Conservation (phyloP, 2,888 invertebrate genomes). For the Temnothorax unifasciatus region DNA sequence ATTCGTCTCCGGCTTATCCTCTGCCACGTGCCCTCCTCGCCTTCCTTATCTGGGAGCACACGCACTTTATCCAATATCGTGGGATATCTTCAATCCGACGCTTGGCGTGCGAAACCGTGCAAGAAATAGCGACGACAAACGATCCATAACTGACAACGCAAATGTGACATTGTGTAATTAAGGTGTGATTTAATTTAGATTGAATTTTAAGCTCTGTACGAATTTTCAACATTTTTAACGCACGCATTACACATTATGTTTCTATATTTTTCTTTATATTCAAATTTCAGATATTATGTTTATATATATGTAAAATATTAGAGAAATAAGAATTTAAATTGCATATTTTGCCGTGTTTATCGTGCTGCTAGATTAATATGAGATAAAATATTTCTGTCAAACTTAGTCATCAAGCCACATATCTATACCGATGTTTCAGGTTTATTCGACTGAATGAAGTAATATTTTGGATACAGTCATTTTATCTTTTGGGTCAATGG, state of each 20-base stretch:
- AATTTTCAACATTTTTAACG: conserved; percentile 6
- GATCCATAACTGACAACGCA: neutral
- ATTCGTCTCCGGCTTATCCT: conserved; percentile 82
- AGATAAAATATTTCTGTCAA: neutral
- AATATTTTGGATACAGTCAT: conserved; percentile 12
- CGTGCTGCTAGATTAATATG: neutral
- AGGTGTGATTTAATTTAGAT: neutral
- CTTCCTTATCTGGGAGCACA: conserved; percentile 75
- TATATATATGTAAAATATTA: neutral
- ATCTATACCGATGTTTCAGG: neutral
- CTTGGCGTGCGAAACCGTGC: conserved; percentile 43
- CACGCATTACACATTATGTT: neutral
- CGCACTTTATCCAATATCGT: conserved; percentile 75
- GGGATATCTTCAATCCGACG: conserved; percentile 73
- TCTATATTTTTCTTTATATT: neutral
- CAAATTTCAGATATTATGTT: neutral
- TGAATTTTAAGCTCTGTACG: neutral
- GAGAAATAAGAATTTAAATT: neutral
- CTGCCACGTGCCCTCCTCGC: conserved; percentile 70
- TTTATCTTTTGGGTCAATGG: conserved; percentile 32
- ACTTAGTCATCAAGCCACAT: neutral
- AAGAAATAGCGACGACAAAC: conserved; percentile 15
- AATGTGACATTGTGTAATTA: neutral
- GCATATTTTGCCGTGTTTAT: neutral
- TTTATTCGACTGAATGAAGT: neutral